These are phyloP conservation scores for Apeira syringaria DNA, from an alignment of 2,888 invertebrate genomes.

Conservation along the genomic window DNA sequence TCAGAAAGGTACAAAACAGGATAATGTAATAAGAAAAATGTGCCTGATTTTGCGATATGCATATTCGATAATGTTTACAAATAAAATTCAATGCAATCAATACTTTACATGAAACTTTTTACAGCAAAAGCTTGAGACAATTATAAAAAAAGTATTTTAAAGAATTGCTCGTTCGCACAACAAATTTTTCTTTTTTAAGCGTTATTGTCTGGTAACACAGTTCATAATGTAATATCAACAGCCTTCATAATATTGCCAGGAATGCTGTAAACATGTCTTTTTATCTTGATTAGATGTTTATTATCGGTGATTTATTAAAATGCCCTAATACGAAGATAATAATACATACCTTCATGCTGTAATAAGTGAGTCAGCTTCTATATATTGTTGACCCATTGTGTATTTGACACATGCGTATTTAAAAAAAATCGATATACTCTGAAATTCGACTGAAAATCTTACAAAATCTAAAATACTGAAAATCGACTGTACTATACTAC, in stretches of 20 bases:
- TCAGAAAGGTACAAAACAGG: too few species aligned
- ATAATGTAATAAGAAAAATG: too few species aligned
- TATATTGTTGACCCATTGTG: slow-evolving; percentile 8
- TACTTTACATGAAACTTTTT: background rate
- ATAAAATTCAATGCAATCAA: background rate
- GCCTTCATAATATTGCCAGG: slow-evolving; percentile 9
- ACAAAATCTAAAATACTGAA: too few species aligned
- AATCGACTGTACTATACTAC: too few species aligned
- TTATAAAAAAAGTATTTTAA: background rate
- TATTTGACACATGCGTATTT: too few species aligned
- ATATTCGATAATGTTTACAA: background rate
- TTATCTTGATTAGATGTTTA: slow-evolving; percentile 41
- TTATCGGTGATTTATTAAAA: slow-evolving; percentile 40
- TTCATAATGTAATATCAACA: slow-evolving; percentile 1
- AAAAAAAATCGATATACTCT: too few species aligned
- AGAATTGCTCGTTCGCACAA: background rate
- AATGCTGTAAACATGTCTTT: slow-evolving; percentile 21
- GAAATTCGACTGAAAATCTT: too few species aligned
- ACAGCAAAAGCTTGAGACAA: slow-evolving; percentile 1
- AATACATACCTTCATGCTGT: slow-evolving; percentile 31
- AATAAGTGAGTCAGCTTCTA: slow-evolving; percentile 37
- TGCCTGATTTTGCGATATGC: background rate
- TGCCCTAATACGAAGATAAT: slow-evolving; percentile 26
- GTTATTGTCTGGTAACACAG: background rate
- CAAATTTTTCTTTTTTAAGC: background rate